Evolutionary conservation across 2,113 vertebrate genomes (phyloP), one percentile per base, ranked within the genome.

Genomic region (Paramormyrops kingsleyae): DNA sequence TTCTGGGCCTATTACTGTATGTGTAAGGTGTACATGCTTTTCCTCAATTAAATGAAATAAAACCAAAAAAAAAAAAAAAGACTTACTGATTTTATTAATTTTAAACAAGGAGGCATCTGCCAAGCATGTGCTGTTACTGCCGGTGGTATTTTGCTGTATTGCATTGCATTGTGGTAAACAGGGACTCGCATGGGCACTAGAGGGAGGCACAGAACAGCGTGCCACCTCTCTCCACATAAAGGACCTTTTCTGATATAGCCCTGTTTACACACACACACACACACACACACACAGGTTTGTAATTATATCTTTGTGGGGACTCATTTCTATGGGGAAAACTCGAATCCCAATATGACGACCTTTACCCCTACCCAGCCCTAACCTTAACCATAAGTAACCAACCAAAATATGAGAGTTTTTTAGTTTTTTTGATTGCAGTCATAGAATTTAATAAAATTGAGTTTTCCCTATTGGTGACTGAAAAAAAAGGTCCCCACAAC

Each of bases 201-300:
- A 94, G 95, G 95, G 95, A 94, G 94, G 93, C 95, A 96, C 91
- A 94, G 93, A 93, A 93, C 92, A 93, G 91, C 42, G 90, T 88
- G 88, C 92, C n/a, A 4, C 31, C 62, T 66, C n/a, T 49, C 56
- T 31, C 70, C 31, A 74, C 13, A 39, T 39, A 74, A 31, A 74
- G 70, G n/a, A 74, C 70, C 70, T 35, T 39, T 31, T 74, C 70
- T 74, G 31, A 74, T 35, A 66, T 66, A n/a, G 12, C 31, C 70
- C 27, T 74, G 31, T 15, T 35, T 35, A 74, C 52, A 21, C 17
- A 21, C 52, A 56, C 52, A 5, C 52, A 35, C 19, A 62, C 53
- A 56, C 17, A 21, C 53, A 21, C 53, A 24, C 53, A 59, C 19
- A 24, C 47, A 49, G 13, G 49, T 15, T 50, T 50, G 49, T 50